Base-by-base conservation (phyloP, 2,113 vertebrate genomes). In the Etheostoma cragini region DNA sequence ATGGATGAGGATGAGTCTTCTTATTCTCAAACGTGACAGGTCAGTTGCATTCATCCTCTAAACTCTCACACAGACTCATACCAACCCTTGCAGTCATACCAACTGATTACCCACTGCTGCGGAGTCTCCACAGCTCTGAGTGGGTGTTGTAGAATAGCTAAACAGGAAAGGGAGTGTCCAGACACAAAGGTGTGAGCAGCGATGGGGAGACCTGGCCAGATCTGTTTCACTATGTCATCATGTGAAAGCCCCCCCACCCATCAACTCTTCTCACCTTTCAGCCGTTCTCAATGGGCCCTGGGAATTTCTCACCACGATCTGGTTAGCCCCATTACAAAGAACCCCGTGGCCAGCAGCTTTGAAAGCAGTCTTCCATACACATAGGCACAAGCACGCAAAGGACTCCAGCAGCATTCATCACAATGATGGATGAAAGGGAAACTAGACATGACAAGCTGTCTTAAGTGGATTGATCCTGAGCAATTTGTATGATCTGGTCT, bases 301-400 rank as follows among this genome's bases (percentile, higher is more conserved):
- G 86, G 81, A 88, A 82, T 89, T 94, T 90, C 92, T 93, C 91
- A 89, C 93, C 90, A 85, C 79, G 81, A 90, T 93, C 91, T 88
- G 84, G 87, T 93, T 91, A 88, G 90, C 85, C 76, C 86, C 61
- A 63, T 91, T 69, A 92, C 89, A 93, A 93, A 91, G 90, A 88
- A 80, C 76, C 80, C 78, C 6, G 50, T 86, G 78, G 87, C 88
- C 85, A 80, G 80, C 67, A 80, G 80, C 66, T 79, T 42, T 65
- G 56, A 82, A 84, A 87, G 65, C 82, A 46, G 75, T 62, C 66
- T 83, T 67, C 67, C 62, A 65, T 58, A 16, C 58, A 78, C 75
- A 47, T 50, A 78, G n/a, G 50, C 50, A 73, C 57, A 56, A 68
- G 67, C 79, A 72, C 30, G 64, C 62, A 76, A 82, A 49, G 19